Base-by-base conservation (phyloP, 2,113 vertebrate genomes). In the Silurus meridionalis region DNA sequence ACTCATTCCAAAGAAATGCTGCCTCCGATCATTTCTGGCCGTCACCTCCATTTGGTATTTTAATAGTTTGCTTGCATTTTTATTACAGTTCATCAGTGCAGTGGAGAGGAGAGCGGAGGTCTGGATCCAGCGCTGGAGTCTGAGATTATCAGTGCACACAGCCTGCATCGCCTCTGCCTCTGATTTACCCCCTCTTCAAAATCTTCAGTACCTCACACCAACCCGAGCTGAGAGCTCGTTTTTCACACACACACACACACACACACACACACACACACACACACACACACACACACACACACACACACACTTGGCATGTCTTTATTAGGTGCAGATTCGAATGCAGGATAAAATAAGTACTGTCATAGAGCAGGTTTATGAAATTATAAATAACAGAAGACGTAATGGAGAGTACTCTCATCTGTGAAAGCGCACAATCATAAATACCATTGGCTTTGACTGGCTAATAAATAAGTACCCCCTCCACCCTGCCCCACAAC, bases 351-450 rank as follows among this genome's bases (percentile, higher is more conserved):
- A 96, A 96, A 95, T 95, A 96, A 94, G 91, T 89, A 91, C 92
- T 93, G 92, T 93, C 94, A 93, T 85, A 74, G 90, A 94, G 93
- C 92, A 91, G 93, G 90, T 95, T 96, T 95, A 96, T 95, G 94
- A 95, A 95, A 95, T 95, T 95, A 95, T 96, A 96, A 96, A 96
- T 94, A 95, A 95, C 14, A 83, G 86, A 89, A 91, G 91, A 92
- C 94, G 92, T 93, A 91, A 96, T 94, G 92, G 91, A 92, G 85
- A 89, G 91, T 86, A 92, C 91, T 91, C 90, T 93, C 91, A 87
- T 84, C 84, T 86, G 88, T 88, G 87, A 92, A 87, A 90, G 91
- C 46, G 75, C 81, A 61, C 52, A 67, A 60, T 79, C 69, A 66
- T 91, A 88, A 91, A 90, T 90, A 89, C 83, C 63, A 74, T 82